These are phyloP conservation scores for Nerophis lumbriciformis DNA, from an alignment of 2,113 vertebrate genomes.

Conservation along the genomic window DNA sequence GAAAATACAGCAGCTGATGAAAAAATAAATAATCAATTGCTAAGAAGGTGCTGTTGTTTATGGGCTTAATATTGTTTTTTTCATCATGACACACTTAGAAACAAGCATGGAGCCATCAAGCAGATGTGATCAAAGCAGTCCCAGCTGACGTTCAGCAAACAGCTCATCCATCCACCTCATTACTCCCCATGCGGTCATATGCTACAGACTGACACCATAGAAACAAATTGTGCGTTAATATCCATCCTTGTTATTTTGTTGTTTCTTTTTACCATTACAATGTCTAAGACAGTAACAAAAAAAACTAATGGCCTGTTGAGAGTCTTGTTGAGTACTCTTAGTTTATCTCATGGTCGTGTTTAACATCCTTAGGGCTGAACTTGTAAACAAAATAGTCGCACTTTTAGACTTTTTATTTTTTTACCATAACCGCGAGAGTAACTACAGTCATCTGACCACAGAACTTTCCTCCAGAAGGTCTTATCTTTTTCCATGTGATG, in stretches of 20 bases:
- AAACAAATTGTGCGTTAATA: conserved; percentile 28
- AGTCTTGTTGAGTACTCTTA: not conserved
- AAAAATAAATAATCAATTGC: not conserved
- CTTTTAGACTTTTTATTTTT: not conserved
- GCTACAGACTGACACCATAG: conserved; percentile 1
- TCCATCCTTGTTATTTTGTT: not conserved
- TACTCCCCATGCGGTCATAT: conserved; percentile 13
- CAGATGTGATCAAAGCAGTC: conserved; percentile 7
- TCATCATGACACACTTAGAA: not conserved
- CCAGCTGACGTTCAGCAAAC: conserved; percentile 4
- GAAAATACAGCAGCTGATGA: not conserved
- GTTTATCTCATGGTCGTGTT: too few relatives aligned
- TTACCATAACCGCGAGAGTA: too few relatives aligned
- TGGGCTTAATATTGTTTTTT: conserved; percentile 4
- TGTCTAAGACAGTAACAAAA: conserved; percentile 5
- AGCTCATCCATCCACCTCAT: conserved; percentile 16
- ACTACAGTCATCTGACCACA: too few relatives aligned
- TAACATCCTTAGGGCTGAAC: conserved; percentile 8
- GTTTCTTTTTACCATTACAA: not conserved
- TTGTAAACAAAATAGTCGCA: conserved; percentile 1
- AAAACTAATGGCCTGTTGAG: conserved; percentile 8
- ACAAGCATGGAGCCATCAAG: conserved; percentile 7
- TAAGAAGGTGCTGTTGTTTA: not conserved
- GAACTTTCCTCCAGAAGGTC: too few relatives aligned
- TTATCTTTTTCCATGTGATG: too few relatives aligned